Percentiles rank a stretch among this genome's conserved stretches.
Evolutionary conservation across 1,140 invertebrate genomes (phyloP).

Genomic region (Pseudomyrmex concolor): DNA sequence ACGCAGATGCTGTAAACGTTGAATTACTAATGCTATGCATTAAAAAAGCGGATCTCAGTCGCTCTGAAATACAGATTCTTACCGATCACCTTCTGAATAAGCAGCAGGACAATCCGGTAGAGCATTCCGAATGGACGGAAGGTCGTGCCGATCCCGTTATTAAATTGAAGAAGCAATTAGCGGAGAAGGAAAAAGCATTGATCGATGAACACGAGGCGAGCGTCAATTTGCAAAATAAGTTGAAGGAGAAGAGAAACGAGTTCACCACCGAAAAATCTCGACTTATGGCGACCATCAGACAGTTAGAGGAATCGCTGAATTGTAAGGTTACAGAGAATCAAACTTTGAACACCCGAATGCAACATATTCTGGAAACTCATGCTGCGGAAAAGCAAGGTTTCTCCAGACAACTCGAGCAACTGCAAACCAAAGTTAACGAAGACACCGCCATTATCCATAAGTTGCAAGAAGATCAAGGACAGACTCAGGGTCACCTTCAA

Average conservation of each 20-base stretch:
- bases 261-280: constrained; percentile 88
- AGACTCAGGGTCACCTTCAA: constrained; percentile 84
- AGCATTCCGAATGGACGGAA: constrained; percentile 94
- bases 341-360: constrained; percentile 86
- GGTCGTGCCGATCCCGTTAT: constrained; percentile 93
- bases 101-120: constrained; percentile 90
- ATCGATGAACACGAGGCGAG: constrained; percentile 90
- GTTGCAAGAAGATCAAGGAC: constrained; percentile 86
- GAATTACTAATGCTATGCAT: constrained; percentile 90
- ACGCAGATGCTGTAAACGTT: constrained; percentile 88
- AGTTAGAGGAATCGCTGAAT: constrained; percentile 86
- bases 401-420: constrained; percentile 83
- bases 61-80: constrained; percentile 93
- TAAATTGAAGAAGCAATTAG: constrained; percentile 93
- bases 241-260: constrained; percentile 91
- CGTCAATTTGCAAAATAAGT: constrained; percentile 89
- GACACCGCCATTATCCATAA: constrained; percentile 86
- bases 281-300: constrained; percentile 85
- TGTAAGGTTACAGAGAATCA: constrained; percentile 86
- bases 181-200: constrained; percentile 91
- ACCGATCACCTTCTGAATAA: constrained; percentile 95
- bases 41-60: constrained; percentile 91
- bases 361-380: constrained; percentile 87
- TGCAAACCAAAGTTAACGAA: constrained; percentile 87
- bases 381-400: constrained; percentile 85